Evolutionary conservation across 2,888 invertebrate genomes (phyloP).

Genomic region (Malachius bipustulatus): DNA sequence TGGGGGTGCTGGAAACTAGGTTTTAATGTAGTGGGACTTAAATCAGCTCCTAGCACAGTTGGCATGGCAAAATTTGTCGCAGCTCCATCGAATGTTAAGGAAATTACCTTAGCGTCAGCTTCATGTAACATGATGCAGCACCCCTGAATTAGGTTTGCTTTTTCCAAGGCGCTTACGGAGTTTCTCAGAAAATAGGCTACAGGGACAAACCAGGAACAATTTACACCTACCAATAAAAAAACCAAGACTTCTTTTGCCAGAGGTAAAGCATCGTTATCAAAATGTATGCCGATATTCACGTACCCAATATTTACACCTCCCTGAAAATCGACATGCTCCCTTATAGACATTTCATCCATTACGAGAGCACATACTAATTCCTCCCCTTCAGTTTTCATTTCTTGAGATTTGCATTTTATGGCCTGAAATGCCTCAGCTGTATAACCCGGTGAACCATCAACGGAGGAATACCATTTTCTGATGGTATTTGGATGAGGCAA

Average conservation of each 20-base stretch:
- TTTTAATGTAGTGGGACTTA: conserved; percentile 2
- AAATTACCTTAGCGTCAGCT: conserved; percentile 7
- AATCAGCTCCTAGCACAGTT: not conserved
- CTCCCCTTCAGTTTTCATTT: conserved; percentile 9
- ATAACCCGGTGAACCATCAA: conserved; percentile 20
- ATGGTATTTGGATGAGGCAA: conserved; percentile 21
- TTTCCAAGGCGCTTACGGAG: conserved; percentile 11
- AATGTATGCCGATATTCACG: conserved; percentile 12
- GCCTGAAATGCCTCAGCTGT: conserved; percentile 16
- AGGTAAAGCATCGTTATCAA: conserved; percentile 11
- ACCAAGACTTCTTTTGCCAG: conserved; percentile 12
- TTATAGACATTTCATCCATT: conserved; percentile 19
- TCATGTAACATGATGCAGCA: conserved; percentile 8
- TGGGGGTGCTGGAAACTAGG: conserved; percentile 8
- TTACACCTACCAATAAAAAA: conserved; percentile 12
- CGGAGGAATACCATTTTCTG: conserved; percentile 18
- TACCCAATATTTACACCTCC: conserved; percentile 12
- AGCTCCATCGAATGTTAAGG: conserved; percentile 15
- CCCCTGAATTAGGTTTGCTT: conserved; percentile 14
- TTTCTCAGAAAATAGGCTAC: conserved; percentile 14
- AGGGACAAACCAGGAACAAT: conserved; percentile 14
- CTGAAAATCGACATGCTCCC: conserved; percentile 15
- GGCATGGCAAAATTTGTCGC: conserved; percentile 10
- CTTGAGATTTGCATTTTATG: conserved; percentile 12
- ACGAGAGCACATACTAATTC: conserved; percentile 11